Base-by-base conservation (phyloP, 2,888 invertebrate species). In the Drosophila vallismaia region DNA sequence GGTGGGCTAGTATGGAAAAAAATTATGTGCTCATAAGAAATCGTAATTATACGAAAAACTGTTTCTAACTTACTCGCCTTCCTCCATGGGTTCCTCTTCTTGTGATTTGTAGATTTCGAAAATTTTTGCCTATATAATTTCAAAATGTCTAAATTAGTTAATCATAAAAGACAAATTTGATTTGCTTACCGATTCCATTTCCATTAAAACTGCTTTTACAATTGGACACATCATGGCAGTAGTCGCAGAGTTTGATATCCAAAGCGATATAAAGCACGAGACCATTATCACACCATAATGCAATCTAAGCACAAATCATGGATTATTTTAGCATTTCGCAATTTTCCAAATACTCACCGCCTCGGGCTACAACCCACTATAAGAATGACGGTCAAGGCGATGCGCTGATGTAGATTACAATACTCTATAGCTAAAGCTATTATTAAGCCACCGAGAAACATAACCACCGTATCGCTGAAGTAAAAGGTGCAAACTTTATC, bases 191-290 rank as follows among this genome's bases (percentile, higher is more conserved):
- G 63, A 29, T 19, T 83, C 74, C 69, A 89, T 64, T 76, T 89
- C 89, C 0, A 54, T 71, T 8, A 89, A 67, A 0, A 89, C 67
- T 0, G 86, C 89, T 10, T 85, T 85, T 0, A 88, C 77, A 24
- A 85, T 85, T n/a, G 97, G 97, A 70, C 97, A 95, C 97, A 98
- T 97, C 96, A 98, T 96, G 0, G 97, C 97, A 0, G 97, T 95
- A 0, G 96, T 95, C 0, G 98, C 97, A 0, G 97, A 96, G 89
- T 98, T 98, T 0, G 96, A 97, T 75, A 98, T 97, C 97, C 98
- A 98, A 96, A 98, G 96, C 0, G 97, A 97, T 73, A 98, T 94
- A 81, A 97, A 96, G 95, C 69, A 63, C 0, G 97, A 96, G 4
- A 96, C 96, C 63, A 95, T 93, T 77, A 96, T 95, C 51, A 97